Conservation (phyloP, 30 jellyfish, hydroid and myxozoan genomes). For the Chironex yamaguchii region DNA sequence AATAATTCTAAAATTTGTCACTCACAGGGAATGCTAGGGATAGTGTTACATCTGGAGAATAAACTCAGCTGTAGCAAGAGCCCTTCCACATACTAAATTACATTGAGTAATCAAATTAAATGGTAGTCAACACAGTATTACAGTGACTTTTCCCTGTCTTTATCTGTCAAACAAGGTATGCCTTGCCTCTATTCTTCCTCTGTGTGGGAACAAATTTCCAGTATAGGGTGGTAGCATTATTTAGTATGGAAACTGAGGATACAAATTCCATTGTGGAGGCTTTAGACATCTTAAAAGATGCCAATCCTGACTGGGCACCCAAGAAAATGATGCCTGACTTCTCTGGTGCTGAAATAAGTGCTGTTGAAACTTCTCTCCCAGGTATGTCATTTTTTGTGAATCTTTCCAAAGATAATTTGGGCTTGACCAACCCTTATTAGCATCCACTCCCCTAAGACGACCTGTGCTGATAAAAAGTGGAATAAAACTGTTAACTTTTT, state of each 20-base stretch:
- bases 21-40: no score
- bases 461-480: no score
- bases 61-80: no score
- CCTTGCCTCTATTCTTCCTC: slow-evolving; percentile 30
- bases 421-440: no score
- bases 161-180: slow-evolving; percentile 8
- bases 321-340: slow-evolving; percentile 45
- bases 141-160: background rate
- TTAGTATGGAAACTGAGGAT: slow-evolving; percentile 44
- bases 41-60: no score
- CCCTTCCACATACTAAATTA: no score
- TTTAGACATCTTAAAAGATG: slow-evolving; percentile 1
- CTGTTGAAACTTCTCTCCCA: slow-evolving; percentile 41
- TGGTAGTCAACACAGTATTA: background rate
- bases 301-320: slow-evolving; percentile 48
- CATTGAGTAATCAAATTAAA: no score
- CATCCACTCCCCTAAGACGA: no score
- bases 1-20: no score
- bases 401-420: background rate
- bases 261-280: slow-evolving; percentile 11
- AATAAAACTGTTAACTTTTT: no score
- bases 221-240: slow-evolving; percentile 26
- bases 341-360: slow-evolving; percentile 48
- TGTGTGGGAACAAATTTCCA: slow-evolving; percentile 38
- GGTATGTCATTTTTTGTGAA: background rate